Conservation (phyloP, 2,888 invertebrate species). For the Scaptomyza tumidula region DNA sequence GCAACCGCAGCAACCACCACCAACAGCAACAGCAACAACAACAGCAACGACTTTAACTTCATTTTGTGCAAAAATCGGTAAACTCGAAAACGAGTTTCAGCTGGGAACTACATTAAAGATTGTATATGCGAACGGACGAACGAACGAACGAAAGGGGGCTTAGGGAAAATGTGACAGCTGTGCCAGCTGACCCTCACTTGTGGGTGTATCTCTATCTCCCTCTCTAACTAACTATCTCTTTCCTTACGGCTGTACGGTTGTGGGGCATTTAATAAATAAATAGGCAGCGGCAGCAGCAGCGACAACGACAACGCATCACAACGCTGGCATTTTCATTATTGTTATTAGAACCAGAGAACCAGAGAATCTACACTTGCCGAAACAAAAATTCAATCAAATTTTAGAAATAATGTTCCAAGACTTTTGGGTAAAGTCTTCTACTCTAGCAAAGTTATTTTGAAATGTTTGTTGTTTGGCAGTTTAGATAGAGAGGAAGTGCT, state of each 20-base stretch:
- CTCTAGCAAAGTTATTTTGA: no score
- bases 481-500: background rate
- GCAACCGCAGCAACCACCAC: conserved; percentile 16
- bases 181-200: conserved; percentile 69
- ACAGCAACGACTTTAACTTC: conserved; percentile 59
- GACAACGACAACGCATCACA: conserved; percentile 52
- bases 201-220: conserved; percentile 19
- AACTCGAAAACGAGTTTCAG: conserved; percentile 59
- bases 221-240: background rate
- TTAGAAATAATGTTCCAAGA: background rate
- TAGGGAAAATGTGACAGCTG: conserved; percentile 76
- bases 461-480: no score
- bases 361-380: conserved; percentile 2
- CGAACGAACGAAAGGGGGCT: conserved; percentile 40
- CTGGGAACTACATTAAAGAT: conserved; percentile 63
- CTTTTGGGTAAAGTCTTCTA: no score
- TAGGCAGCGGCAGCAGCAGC: conserved; percentile 66
- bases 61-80: conserved; percentile 57
- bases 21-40: conserved; percentile 22
- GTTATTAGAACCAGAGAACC: conserved; percentile 10
- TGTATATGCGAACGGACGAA: conserved; percentile 4
- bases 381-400: background rate
- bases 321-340: conserved; percentile 70
- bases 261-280: conserved; percentile 74
- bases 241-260: background rate